Evolutionary conservation across 2,797 vertebrate genomes (phyloP).

Genomic region (Myotis findleyi): DNA sequence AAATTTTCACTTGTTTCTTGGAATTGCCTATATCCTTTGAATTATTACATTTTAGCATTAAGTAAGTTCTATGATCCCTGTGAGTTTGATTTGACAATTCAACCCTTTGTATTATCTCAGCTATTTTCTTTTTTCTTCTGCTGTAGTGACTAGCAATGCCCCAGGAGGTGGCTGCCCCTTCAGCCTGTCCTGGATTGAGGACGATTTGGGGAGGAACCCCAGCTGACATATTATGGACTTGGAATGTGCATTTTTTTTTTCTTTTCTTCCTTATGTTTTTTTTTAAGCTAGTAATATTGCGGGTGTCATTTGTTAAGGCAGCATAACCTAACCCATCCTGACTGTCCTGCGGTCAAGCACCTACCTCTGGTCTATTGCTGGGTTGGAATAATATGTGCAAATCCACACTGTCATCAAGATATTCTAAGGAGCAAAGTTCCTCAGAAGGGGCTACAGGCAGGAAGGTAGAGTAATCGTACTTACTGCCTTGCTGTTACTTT

Average conservation of each 20-base stretch:
- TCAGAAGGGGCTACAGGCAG: background rate
- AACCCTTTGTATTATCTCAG: background rate
- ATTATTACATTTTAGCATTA: background rate
- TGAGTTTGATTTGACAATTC: background rate
- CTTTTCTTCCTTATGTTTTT: background rate
- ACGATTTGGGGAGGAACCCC: background rate
- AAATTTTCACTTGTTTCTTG: background rate
- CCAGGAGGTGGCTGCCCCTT: background rate
- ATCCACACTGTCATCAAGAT: background rate
- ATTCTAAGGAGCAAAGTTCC: background rate
- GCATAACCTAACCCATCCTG: background rate
- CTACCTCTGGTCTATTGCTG: background rate
- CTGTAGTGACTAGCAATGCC: background rate
- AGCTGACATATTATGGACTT: background rate
- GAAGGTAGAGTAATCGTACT: background rate
- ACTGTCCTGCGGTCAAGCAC: background rate
- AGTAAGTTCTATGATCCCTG: background rate
- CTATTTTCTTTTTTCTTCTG: background rate
- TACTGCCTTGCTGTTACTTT: background rate
- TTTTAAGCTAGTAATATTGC: background rate
- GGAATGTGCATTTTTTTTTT: background rate
- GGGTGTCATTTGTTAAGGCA: background rate
- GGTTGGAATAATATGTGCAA: background rate
- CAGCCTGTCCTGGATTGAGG: background rate
- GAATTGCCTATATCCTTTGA: background rate